phyloP scores from a whole-genome alignment of 2,113 vertebrate species.

The Atlantisia rogersi region DNA sequence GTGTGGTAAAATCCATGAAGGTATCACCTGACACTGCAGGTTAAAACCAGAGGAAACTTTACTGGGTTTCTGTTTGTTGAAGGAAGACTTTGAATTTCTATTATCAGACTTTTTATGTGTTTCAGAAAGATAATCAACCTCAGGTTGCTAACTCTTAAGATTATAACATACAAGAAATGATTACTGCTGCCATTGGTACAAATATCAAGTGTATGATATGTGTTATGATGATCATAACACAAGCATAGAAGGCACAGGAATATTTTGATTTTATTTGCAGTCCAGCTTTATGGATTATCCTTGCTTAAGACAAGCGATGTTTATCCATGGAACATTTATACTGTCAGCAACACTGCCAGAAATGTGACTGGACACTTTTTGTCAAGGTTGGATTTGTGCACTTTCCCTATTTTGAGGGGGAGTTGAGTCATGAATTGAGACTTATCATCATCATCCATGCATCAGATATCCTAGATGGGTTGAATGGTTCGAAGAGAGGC shows the following conservation, averaged over 20 bases:
- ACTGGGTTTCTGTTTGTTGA: not conserved
- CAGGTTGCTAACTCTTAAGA: not conserved
- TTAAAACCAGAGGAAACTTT: not conserved
- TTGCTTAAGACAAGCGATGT: not conserved
- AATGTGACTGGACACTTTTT: not conserved
- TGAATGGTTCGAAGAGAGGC: not conserved
- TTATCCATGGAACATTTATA: not conserved
- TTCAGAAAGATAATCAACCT: not conserved
- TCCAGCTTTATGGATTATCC: not conserved
- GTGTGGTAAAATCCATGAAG: not conserved
- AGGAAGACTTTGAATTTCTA: not conserved
- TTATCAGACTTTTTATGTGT: not conserved
- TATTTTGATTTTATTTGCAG: not conserved
- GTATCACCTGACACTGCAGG: not conserved
- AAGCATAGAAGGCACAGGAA: not conserved
- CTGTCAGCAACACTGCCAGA: not conserved
- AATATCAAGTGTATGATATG: not conserved
- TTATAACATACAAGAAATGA: not conserved
- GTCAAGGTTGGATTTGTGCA: not conserved
- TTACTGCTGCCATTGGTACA: not conserved
- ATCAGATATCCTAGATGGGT: not conserved
- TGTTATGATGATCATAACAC: not conserved
- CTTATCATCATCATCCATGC: fast-evolving
- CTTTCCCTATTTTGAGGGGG: not conserved
- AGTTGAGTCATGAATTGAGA: not conserved